Conservation (phyloP, 2,797 vertebrate species). For the Phoebastria nigripes region DNA sequence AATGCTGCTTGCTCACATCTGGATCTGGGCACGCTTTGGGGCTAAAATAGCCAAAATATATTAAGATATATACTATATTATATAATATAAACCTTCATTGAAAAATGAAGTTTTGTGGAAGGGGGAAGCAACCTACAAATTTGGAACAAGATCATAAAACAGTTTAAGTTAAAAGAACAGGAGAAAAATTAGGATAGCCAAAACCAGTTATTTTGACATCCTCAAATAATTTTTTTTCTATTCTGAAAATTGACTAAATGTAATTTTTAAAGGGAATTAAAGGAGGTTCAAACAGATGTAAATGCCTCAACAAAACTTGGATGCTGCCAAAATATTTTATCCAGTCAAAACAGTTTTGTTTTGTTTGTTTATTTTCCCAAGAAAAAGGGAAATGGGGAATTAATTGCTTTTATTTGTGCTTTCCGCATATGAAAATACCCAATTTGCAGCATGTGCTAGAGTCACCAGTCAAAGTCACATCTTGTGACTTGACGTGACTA, state of each 20-base stretch:
- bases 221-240: background rate
- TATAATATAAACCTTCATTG: background rate
- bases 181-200: background rate
- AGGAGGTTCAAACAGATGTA: background rate
- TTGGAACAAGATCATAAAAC: background rate
- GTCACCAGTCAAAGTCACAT: background rate
- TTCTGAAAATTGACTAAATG: background rate
- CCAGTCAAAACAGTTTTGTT: background rate
- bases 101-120: background rate
- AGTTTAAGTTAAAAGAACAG: background rate
- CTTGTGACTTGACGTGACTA: slow-evolving; percentile 33
- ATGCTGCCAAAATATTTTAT: background rate
- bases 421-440: background rate
- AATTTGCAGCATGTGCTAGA: background rate
- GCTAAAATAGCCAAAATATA: background rate
- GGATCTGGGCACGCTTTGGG: background rate
- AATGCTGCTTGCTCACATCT: background rate
- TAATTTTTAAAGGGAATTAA: background rate
- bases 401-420: background rate
- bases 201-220: background rate
- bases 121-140: background rate
- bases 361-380: background rate
- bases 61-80: background rate
- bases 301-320: background rate
- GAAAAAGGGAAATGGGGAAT: background rate